Evolutionary conservation across 2,888 invertebrate genomes (phyloP), one percentile per base, ranked within the genome.

Genomic region (Drosophila longiperda): DNA sequence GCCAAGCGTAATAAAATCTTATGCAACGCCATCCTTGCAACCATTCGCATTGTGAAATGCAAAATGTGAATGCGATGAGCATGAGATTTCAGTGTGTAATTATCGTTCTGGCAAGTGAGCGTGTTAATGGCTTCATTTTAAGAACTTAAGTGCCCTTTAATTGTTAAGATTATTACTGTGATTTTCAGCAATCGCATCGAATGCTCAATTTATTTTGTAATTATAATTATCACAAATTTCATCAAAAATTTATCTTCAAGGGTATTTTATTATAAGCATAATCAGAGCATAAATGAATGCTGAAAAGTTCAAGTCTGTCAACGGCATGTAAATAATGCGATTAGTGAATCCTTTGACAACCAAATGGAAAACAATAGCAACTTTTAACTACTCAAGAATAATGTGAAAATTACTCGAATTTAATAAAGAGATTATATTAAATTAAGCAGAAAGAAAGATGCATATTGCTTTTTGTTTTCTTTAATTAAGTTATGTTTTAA

Each of bases 81-180:
- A 55, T n/a, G n/a, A n/a, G n/a, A n/a, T 29, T 55, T 26, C 4
- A 55, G 26, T 12, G 26, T 36, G 38, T 38, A 55, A 55, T 84
- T 84, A 82, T 84, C 79, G 49, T 68, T 36, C 59, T 57, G 52
- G 50, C 73, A 73, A 84, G 80, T 69, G 75, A 66, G 71, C 59
- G 67, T 75, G 85, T 71, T 82, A 84, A 82, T 84, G 85, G 66
- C 82, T 84, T 66, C 73, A 82, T 82, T 81, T 82, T 55, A 67
- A 65, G 59, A 66, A 84, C 71, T 79, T 75, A 64, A 65, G 54
- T 63, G 71, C 64, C 64, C 73, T 75, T 82, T 82, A 84, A 82
- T 84, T 84, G 75, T 78, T 75, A 79, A 73, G 79, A 79, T 82
- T 84, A 82, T 77, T 78, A 53, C 48, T 62, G 62, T 65, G 26